Conservation (phyloP, 2,888 invertebrate species). For the Synanthedon tipuliformis region DNA sequence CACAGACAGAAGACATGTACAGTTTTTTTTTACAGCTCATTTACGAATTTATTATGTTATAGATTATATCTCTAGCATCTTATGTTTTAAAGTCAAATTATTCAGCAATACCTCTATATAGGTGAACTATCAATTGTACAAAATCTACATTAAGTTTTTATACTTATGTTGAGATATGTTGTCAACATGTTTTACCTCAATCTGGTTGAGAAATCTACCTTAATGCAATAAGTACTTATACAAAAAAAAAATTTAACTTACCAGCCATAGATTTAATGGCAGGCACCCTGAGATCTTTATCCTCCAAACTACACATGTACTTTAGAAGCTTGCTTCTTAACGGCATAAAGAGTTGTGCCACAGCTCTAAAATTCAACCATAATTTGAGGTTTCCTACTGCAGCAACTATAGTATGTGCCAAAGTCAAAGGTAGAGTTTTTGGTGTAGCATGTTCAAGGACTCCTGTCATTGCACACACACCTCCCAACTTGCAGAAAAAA, state of each 20-base stretch:
- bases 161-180: too few species aligned
- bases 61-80: too few species aligned
- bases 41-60: too few species aligned
- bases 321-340: conserved; percentile 86
- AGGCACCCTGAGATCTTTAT: conserved; percentile 89
- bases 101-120: too few species aligned
- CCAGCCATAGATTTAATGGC: conserved; percentile 94
- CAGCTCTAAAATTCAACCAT: conserved; percentile 92
- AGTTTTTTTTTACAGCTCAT: too few species aligned
- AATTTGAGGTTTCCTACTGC: conserved; percentile 92
- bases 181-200: too few species aligned
- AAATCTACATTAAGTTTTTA: too few species aligned
- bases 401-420: conserved; percentile 92
- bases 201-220: too few species aligned
- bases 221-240: too few species aligned
- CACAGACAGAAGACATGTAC: too few species aligned
- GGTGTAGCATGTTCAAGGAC: conserved; percentile 85
- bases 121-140: too few species aligned
- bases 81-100: too few species aligned
- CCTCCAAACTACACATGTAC: conserved; percentile 93
- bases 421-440: conserved; percentile 81
- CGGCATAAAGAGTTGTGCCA: conserved; percentile 89
- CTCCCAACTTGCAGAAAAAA: conserved; percentile 91
- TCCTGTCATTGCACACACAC: conserved; percentile 86
- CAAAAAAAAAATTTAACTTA: conserved; percentile 29